phyloP scores from a whole-genome alignment of 2,113 vertebrate genomes.

The Esox niger region DNA sequence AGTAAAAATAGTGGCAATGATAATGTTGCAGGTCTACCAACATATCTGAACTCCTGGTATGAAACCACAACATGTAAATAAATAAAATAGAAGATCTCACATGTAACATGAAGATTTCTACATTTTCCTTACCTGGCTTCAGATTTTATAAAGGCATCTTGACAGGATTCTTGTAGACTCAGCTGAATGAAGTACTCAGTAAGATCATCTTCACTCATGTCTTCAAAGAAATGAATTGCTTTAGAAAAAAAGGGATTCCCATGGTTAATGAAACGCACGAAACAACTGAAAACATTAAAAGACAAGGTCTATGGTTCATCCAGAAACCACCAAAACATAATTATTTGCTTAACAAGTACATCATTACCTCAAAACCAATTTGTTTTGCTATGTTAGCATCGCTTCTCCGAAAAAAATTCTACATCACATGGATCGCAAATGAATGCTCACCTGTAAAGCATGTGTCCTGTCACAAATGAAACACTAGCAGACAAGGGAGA shows the following conservation, averaged over 20 bases:
- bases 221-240: conserved; percentile 63
- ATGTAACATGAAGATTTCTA: too few relatives aligned
- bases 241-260: conserved; percentile 14
- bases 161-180: conserved; percentile 70
- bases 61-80: not conserved
- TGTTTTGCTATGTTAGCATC: too few relatives aligned
- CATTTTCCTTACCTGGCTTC: conserved; percentile 66
- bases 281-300: not conserved
- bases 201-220: conserved; percentile 67
- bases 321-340: too few relatives aligned
- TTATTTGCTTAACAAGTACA: too few relatives aligned
- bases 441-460: conserved; percentile 24
- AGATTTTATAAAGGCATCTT: conserved; percentile 29
- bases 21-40: not conserved
- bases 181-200: conserved; percentile 70
- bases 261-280: not conserved
- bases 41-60: not conserved
- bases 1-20: conserved; percentile 5
- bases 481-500: not conserved
- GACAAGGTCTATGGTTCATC: too few relatives aligned
- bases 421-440: not conserved
- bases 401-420: not conserved
- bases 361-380: too few relatives aligned
- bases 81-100: conserved; percentile 8
- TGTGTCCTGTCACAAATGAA: conserved; percentile 5